Evolutionary conservation across 2,888 invertebrate species (phyloP), one percentile per base, ranked within the genome.

Genomic region (Bellardia bayeri): DNA sequence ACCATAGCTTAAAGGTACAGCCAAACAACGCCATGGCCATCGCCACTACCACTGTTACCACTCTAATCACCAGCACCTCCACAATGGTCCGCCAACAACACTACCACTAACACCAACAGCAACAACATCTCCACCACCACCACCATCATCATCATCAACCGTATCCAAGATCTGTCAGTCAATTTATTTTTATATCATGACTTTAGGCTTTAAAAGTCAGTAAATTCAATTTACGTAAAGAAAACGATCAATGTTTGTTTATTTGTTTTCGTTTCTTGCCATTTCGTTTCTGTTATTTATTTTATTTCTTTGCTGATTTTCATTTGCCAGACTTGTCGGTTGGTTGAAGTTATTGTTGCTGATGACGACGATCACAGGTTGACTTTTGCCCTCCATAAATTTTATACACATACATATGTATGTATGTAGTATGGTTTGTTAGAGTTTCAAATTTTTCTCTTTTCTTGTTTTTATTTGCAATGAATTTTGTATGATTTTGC

Each of bases 101-200:
- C 86, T 85, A 84, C 88, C 88, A 66, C 54, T 72, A 49, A 61
- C 54, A 74, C 63, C 37, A 14, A 82, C 89, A 89, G 88, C 76
- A 64, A 14, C 64, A 54, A 49, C 69, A 33, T 64, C 81, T 58
- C 40, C 71, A 66, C 58, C 54, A 51, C 58, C 72, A 72, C 90
- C 79, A 69, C 64, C 86, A 61, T 56, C 74, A 42, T 56, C 56
- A 78, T 3, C 40, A 64, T 7, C 71, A 45, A 86, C 86, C 88
- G 83, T 88, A 89, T 89, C 89, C 74, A 85, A 89, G 86, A 88
- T 86, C 85, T 89, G 89, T 89, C 88, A 88, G 86, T 89, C 87
- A 88, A 89, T 88, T 88, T 88, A 87, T 87, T 88, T 89, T 86
- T 88, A 86, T 88, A 88, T 89, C 88, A 87, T 85, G 87, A 87